Evolutionary conservation across 2,797 vertebrate species (phyloP).

Genomic region (Rhinophrynus dorsalis): DNA sequence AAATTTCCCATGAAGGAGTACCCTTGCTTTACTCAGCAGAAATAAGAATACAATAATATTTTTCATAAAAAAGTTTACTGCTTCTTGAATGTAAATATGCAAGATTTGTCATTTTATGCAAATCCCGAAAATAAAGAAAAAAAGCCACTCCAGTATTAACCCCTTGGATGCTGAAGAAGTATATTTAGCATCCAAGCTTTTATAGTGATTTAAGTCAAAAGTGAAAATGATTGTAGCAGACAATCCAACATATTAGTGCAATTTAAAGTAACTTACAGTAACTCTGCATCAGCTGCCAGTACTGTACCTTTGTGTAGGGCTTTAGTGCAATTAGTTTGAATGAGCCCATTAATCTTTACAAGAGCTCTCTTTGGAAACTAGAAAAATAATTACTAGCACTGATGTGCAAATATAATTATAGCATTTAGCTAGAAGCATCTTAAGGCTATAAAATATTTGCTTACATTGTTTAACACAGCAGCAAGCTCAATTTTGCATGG

Average conservation of each 20-base stretch:
- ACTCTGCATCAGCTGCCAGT: conserved; percentile 6
- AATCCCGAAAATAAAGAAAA: too few relatives aligned
- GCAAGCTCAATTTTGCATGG: conserved; percentile 30
- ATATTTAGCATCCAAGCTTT: too few relatives aligned
- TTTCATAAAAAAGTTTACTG: too few relatives aligned
- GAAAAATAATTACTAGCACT: conserved; percentile 26
- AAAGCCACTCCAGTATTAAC: too few relatives aligned
- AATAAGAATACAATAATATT: too few relatives aligned
- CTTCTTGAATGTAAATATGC: too few relatives aligned
- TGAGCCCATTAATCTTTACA: conserved; percentile 33
- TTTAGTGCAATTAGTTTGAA: conserved; percentile 11
- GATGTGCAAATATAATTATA: conserved; percentile 35
- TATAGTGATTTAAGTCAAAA: too few relatives aligned
- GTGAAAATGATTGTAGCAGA: conserved; percentile 10
- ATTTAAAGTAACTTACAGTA: conserved; percentile 23
- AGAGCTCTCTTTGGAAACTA: conserved; percentile 30
- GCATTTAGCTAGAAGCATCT: conserved; percentile 24
- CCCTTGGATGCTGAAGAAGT: too few relatives aligned
- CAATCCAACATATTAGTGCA: conserved; percentile 8
- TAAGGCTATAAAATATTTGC: conserved; percentile 17
- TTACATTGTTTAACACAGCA: conserved; percentile 30
- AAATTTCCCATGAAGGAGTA: too few relatives aligned
- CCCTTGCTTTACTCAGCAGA: too few relatives aligned
- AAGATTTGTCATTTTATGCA: too few relatives aligned
- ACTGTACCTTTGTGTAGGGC: conserved; percentile 14